Base-by-base conservation (phyloP, 2,888 invertebrate species). In the Lucinisca nassula region DNA sequence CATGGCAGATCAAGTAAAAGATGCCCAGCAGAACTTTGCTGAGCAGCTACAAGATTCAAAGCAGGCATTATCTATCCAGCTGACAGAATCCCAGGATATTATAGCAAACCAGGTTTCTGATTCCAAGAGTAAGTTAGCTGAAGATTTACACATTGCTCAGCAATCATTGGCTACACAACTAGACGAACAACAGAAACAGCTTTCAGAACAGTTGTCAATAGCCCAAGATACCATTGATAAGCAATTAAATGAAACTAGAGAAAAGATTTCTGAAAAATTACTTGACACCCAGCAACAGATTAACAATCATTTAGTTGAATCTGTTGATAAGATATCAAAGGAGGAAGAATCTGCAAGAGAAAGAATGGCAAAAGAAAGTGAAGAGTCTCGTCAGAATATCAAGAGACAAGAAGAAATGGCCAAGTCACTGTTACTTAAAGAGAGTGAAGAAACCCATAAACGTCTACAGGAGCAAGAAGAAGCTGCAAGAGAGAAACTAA, bases 361-460 rank as follows among this genome's bases (percentile, higher is more conserved):
- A 17, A 61, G 84, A 49, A 37, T 90, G 24, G 51, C 79, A 35
- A 88, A 85, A 38, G 90, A 88, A 17, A 85, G 86, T 79, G 86
- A 90, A 74, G 84, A 88, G 77, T 82, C 88, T 30, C 82, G 81
- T 40, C 75, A 82, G 75, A 88, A 87, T 32, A 80, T 88, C 3
- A 58, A 74, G 61, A 72, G 87, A 32, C 88, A 88, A 75, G 90
- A 90, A 61, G 86, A 84, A 73, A 61, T 58, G 17, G 86, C 86
- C 6, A 84, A 81, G 45, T 3, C 55, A 21, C 88, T 77, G 67
- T 80, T 87, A 67, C 84, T 88, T 30, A 61, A 90, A 78, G 88
- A 88, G 37, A 88, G 88, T 83, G 90, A 88, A 67, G 90, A 86
- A 75, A 88, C 85, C 58, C 86, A 90, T 35, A 82, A 73, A 55